Base-by-base conservation (phyloP, 2,797 vertebrate species). In the Sarcophilus harrisii region DNA sequence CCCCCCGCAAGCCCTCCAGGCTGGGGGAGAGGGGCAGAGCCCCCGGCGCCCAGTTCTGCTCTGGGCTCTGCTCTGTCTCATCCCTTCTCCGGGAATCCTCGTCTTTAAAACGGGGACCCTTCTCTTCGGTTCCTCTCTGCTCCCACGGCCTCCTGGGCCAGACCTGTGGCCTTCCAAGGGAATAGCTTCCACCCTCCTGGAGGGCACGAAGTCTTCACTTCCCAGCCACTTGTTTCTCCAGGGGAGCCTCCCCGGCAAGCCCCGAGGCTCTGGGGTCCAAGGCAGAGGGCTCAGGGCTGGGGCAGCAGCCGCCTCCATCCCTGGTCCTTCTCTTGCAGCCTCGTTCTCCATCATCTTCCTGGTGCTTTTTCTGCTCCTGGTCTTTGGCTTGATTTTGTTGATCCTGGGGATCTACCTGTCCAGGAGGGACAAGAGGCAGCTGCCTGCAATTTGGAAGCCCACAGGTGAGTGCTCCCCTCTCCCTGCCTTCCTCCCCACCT, bases 341-440 rank as follows among this genome's bases (percentile, higher is more conserved):
- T 92, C 93, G 0, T 57, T 30, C 0, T 87, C 96, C 13, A 95
- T 98, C 0, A 94, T 98, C 0, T n/a, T 98, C 0, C 90, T 98
- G 87, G 97, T 97, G 14, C 95, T 98, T 8, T 27, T 97, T 4
- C 5, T 99, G 94, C 96, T 98, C 0, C 0, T 97, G 57, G 89
- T 96, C 58, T 97, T 96, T 52, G 98, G 97, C 54, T 94, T 98
- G 62, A 95, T 98, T 54, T 96, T 98, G 38, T 89, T 98, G 3
- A 66, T 96, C 0, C 96, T 98, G 57, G 95, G 92, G 16, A 73
- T 98, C 30, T 96, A 98, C 28, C 95, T 98, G 38, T 95, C 93
- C 60, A 96, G 57, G 90, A 97, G 89, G 55, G 92, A 96, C 32
- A 29, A 91, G 96, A 96, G 91, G 92, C 96, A 8, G 9, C 93